A percentile compares a stretch with the other conserved stretches of the same genome.
Conservation (phyloP, 92 coral and sea anemone species). For the Porites lobata region DNA sequence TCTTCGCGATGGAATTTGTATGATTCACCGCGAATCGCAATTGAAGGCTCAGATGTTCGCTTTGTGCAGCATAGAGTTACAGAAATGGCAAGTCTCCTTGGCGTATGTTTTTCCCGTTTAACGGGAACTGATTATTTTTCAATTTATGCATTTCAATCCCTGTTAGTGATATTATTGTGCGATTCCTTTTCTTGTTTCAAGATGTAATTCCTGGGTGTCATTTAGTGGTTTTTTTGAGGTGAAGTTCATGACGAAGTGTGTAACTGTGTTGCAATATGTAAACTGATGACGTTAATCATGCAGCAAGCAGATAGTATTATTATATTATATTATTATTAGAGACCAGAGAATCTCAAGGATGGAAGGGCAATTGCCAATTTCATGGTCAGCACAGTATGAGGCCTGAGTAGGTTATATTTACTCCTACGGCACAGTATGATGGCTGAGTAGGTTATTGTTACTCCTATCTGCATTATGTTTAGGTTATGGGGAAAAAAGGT, state of each 20-base stretch:
- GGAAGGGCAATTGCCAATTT: no score
- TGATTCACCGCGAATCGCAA: not conserved
- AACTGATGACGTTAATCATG: no score
- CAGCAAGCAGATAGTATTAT: no score
- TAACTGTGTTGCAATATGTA: no score
- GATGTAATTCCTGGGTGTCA: conserved; percentile 48
- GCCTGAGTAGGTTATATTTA: no score
- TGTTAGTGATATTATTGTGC: not conserved
- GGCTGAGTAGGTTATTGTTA: no score
- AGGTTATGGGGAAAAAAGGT: not conserved
- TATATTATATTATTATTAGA: no score
- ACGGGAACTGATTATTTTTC: not conserved
- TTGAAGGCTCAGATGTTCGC: conserved; percentile 33
- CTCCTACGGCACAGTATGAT: not conserved
- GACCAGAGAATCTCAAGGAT: no score
- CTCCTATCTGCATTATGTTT: not conserved
- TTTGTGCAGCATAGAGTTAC: conserved; percentile 28
- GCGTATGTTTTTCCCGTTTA: not conserved
- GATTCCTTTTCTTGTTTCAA: not conserved
- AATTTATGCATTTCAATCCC: no score
- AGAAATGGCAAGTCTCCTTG: conserved; percentile 8
- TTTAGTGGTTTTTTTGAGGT: conserved; percentile 38
- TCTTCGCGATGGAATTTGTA: conserved; percentile 19
- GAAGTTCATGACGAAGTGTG: not conserved
- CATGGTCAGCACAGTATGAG: no score